Percentiles rank a stretch among this genome's conserved stretches.
phyloP scores from a whole-genome alignment of 1,140 invertebrate genomes.

The Atta cephalotes region DNA sequence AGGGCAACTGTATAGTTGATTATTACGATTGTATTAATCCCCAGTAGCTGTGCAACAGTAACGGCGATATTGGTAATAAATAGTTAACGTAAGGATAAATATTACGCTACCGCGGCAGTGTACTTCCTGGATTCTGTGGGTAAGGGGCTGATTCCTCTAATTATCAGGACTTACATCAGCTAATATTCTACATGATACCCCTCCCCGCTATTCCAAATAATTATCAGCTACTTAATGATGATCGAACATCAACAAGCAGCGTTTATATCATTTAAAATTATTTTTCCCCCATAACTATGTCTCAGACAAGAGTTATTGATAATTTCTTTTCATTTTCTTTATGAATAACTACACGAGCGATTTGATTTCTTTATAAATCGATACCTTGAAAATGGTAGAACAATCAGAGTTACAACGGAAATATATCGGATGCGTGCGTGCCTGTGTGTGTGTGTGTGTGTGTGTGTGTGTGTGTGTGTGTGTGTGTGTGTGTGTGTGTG shows the following conservation, averaged over 20 bases:
- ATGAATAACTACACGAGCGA: constrained; percentile 62
- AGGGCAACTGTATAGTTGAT: constrained; percentile 76
- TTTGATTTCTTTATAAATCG: constrained; percentile 70
- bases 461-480: not conserved
- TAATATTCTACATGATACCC: constrained; percentile 77
- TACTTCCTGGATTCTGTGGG: constrained; percentile 81
- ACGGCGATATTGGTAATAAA: constrained; percentile 83
- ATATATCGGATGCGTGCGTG: constrained; percentile 23
- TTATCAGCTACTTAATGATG: constrained; percentile 70
- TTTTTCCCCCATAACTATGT: constrained; percentile 62
- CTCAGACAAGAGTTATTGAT: constrained; percentile 71
- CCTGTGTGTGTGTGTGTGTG: not conserved
- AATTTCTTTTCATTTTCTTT: constrained; percentile 60
- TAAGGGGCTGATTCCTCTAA: constrained; percentile 76
- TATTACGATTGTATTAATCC: constrained; percentile 76
- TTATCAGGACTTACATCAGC: constrained; percentile 72
- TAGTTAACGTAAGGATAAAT: constrained; percentile 85
- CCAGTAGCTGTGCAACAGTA: constrained; percentile 81
- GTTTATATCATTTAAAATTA: constrained; percentile 70
- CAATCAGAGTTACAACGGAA: constrained; percentile 58
- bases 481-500: not conserved
- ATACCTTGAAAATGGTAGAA: constrained; percentile 65
- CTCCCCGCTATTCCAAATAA: constrained; percentile 72
- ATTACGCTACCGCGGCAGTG: constrained; percentile 85
- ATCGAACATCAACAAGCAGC: constrained; percentile 69